A percentile compares a stretch with the other conserved stretches of the same genome.
These are phyloP conservation scores for Torymus auratus DNA, from an alignment of 2,888 invertebrate genomes.

Conservation along the genomic window DNA sequence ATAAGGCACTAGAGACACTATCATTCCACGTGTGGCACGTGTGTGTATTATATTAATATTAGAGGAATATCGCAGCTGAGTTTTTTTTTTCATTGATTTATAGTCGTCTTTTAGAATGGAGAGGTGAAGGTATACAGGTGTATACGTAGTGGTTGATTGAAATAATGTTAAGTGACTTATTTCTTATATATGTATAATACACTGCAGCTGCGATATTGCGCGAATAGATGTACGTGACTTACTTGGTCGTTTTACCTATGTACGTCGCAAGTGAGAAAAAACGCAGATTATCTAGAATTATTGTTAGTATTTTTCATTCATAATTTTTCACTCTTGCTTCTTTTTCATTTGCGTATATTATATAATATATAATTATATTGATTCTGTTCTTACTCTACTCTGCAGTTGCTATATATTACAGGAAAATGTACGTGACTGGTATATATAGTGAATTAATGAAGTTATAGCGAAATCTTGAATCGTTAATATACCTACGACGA, in stretches of 20 bases:
- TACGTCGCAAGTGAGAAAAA: constrained; percentile 16
- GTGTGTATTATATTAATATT: background rate
- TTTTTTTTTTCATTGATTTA: too few relatives aligned
- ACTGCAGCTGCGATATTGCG: constrained; percentile 9
- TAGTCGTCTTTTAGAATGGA: background rate
- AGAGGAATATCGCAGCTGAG: background rate
- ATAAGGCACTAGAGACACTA: too few relatives aligned
- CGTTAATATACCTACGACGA: constrained; percentile 5
- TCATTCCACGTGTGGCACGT: too few relatives aligned
- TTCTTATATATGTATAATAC: background rate
- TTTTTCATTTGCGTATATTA: background rate
- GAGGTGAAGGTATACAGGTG: too few relatives aligned
- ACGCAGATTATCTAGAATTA: constrained; percentile 5
- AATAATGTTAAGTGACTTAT: too few relatives aligned
- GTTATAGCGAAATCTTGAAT: constrained; percentile 28
- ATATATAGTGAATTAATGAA: constrained; percentile 16
- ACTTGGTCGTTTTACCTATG: constrained; percentile 25
- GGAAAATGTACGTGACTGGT: constrained; percentile 24
- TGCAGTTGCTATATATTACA: constrained; percentile 4
- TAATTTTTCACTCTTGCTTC: background rate
- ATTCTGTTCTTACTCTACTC: constrained; percentile 7
- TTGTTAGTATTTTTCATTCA: background rate
- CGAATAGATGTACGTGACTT: constrained; percentile 19
- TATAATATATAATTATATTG: background rate
- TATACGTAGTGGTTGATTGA: too few relatives aligned